These are phyloP conservation scores for Harmothoe impar DNA, from an alignment of 2,888 invertebrate species.

Conservation along the genomic window DNA sequence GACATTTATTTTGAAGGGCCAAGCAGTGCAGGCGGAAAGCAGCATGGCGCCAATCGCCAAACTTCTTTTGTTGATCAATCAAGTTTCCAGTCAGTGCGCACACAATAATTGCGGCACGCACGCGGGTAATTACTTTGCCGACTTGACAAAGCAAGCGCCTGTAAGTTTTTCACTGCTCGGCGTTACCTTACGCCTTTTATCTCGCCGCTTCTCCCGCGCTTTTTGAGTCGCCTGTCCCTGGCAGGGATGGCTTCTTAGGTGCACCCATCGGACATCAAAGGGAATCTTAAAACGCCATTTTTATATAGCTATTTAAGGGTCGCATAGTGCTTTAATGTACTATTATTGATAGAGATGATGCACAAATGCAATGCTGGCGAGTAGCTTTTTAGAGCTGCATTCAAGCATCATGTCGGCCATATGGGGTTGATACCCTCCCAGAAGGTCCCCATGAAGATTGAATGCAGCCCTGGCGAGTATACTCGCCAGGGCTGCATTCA, in stretches of 20 bases:
- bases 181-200: slow-evolving; percentile 33
- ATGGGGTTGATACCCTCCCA: no score
- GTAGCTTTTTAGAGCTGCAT: no score
- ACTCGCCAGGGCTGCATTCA: no score
- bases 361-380: no score
- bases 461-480: no score
- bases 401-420: no score
- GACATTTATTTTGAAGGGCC: slow-evolving; percentile 23
- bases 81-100: slow-evolving; percentile 3
- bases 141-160: slow-evolving; percentile 5
- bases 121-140: slow-evolving; percentile 23
- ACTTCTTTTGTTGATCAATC: slow-evolving; percentile 34
- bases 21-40: not conserved
- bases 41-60: not conserved
- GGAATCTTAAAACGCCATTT: not conserved
- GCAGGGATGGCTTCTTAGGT: not conserved
- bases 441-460: no score
- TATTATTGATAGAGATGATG: no score
- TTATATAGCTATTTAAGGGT: no score
- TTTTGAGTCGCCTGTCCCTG: not conserved
- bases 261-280: not conserved
- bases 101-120: not conserved
- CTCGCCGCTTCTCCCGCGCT: not conserved
- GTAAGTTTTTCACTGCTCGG: not conserved
- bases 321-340: no score